Evolutionary conservation across 2,797 vertebrate genomes (phyloP), one percentile per base, ranked within the genome.

Genomic region (Enteromius thamalakanensis): DNA sequence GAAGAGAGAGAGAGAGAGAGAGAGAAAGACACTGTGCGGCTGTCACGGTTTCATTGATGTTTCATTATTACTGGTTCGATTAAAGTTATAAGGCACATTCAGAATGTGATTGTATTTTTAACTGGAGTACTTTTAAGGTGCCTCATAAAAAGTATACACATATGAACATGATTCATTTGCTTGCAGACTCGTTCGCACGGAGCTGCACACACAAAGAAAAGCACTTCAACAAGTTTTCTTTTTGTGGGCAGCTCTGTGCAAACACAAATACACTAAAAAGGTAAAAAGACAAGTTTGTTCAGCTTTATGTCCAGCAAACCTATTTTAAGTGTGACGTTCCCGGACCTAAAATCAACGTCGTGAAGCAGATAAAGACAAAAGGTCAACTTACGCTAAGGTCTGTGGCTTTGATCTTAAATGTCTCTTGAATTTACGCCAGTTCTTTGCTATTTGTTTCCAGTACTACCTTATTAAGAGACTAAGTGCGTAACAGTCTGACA

Each of bases 1-100:
- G 64, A 51, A 69, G 9, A 64, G 67, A 78, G 32, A 82, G 58
- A 72, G 69, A 72, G 68, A 71, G 23, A 42, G 53, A 68, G 21
- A 68, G n/a, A 79, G 14, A 69, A 69, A n/a, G 21, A 53, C 29
- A 58, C 26, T 70, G 14, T 71, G 69, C 14, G 49, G 11, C 64
- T 14, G 9, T 42, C 45, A 47, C 6, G 40, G 26, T 71, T 71
- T 75, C 34, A n/a, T 76, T 76, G n/a, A 17, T 17, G 60, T 68
- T 76, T 76, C 72, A 55, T 82, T 79, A 49, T 67, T 82, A 76
- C 60, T 74, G 58, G 21, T 51, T 74, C 74, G 42, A 74, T 26
- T 51, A 34, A 74, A 17, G 32, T 42, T 26, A 58, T 23, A 14
- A 70, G 37, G 58, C 10, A 45, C 15, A 19, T 72, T 49, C 42